phyloP scores from a whole-genome alignment of 2,797 vertebrate genomes.

The Danio jaintianensis region DNA sequence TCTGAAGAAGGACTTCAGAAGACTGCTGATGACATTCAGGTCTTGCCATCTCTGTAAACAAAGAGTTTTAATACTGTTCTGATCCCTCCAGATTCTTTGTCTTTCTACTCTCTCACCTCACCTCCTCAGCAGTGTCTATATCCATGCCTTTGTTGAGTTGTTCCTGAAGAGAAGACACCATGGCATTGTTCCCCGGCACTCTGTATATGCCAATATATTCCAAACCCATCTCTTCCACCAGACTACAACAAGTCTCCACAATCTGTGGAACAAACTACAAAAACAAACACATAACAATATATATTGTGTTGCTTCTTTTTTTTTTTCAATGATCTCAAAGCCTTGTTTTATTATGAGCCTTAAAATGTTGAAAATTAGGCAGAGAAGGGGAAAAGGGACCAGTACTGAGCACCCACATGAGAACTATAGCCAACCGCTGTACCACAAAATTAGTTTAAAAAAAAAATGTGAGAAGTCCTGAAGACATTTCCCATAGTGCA shows the following conservation, averaged over 20 bases:
- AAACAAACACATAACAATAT: background rate
- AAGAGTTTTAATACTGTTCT: conserved; percentile 31
- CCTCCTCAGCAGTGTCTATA: conserved; percentile 93
- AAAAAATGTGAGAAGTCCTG: background rate
- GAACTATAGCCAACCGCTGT: too few species aligned
- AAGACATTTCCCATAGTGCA: background rate
- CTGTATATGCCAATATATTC: conserved; percentile 96
- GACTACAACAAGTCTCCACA: conserved; percentile 90
- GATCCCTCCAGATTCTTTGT: background rate
- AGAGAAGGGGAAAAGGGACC: background rate
- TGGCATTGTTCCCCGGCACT: conserved; percentile 94
- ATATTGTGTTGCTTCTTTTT: too few species aligned
- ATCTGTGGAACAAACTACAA: conserved; percentile 90
- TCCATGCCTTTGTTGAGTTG: conserved; percentile 94
- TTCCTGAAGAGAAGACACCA: conserved; percentile 94
- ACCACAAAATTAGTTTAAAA: background rate
- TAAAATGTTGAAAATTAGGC: background rate
- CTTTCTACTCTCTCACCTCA: conserved; percentile 59
- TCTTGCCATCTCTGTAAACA: conserved; percentile 90
- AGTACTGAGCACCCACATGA: too few species aligned
- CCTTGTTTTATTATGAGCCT: background rate
- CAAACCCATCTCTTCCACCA: conserved; percentile 91
- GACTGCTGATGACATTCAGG: conserved; percentile 95
- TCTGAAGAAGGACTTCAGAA: conserved; percentile 94
- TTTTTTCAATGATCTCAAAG: background rate